phyloP scores from a whole-genome alignment of 2,888 invertebrate genomes.

The Gerris lacustris region DNA sequence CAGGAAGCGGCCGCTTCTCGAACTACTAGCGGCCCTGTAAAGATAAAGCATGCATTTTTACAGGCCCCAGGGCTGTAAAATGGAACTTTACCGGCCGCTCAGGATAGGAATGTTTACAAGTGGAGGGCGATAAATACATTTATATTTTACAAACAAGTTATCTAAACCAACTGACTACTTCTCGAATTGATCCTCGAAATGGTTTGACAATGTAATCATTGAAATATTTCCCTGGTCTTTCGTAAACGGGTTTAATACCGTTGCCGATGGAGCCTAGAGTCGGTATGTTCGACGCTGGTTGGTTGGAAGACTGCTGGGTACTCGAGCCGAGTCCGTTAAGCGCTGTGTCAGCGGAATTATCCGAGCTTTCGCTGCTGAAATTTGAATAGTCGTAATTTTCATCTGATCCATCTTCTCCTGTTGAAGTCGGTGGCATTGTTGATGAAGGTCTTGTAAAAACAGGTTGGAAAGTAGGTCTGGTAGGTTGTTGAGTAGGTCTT shows the following conservation, averaged over 20 bases:
- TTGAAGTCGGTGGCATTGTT: conserved; percentile 3
- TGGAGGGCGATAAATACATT: too few relatives aligned
- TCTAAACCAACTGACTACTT: conserved; percentile 21
- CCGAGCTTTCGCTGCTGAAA: conserved; percentile 2
- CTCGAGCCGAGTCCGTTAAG: conserved; percentile 9
- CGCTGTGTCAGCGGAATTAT: conserved; percentile 7
- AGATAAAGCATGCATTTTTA: too few relatives aligned
- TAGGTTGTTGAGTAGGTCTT: conserved; percentile 8
- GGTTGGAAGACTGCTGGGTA: not conserved
- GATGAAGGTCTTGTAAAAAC: not conserved
- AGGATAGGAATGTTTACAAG: too few relatives aligned
- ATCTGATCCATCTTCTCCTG: conserved; percentile 17
- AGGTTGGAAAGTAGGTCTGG: conserved; percentile 7
- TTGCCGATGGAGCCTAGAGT: conserved; percentile 2
- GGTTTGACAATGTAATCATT: conserved; percentile 21
- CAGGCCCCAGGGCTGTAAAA: too few relatives aligned
- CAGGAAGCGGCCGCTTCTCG: too few relatives aligned
- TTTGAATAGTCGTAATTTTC: conserved; percentile 23
- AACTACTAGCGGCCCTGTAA: too few relatives aligned
- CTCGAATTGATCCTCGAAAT: conserved; percentile 18
- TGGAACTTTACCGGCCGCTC: too few relatives aligned
- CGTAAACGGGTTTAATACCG: conserved; percentile 13
- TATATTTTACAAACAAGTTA: not conserved
- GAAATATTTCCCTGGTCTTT: conserved; percentile 18
- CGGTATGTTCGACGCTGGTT: conserved; percentile 10